Evolutionary conservation across 2,113 vertebrate genomes (phyloP).

Genomic region (Elephantulus edwardii): DNA sequence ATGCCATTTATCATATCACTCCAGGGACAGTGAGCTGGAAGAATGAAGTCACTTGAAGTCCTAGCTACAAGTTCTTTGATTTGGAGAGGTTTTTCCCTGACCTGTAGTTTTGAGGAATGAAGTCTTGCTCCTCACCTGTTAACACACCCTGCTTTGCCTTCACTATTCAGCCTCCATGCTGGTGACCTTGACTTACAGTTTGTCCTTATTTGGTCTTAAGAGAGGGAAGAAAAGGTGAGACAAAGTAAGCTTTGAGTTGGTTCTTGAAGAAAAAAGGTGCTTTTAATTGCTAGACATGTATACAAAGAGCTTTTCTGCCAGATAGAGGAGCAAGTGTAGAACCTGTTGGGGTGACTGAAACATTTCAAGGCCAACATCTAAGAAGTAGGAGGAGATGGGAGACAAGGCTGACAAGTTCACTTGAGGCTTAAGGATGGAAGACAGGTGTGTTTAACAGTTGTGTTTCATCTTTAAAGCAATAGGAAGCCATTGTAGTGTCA

Average conservation of each 20-base stretch:
- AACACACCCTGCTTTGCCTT: accelerated
- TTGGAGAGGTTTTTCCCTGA: too few relatives aligned
- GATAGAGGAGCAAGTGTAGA: background rate
- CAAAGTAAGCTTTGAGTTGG: background rate
- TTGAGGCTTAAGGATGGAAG: background rate
- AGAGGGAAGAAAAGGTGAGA: background rate
- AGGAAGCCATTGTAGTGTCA: background rate
- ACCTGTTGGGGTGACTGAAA: background rate
- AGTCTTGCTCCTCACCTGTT: background rate
- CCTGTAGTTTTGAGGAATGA: background rate
- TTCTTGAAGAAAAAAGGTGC: background rate
- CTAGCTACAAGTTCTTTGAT: background rate
- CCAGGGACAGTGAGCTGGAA: background rate
- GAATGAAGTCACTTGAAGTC: too few relatives aligned
- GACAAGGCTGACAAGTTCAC: background rate
- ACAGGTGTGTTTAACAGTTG: background rate
- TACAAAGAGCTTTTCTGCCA: background rate
- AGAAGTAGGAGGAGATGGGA: background rate
- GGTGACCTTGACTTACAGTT: background rate
- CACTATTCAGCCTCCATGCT: background rate
- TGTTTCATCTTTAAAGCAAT: background rate
- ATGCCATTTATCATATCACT: background rate
- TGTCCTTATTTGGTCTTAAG: background rate
- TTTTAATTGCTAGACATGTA: background rate
- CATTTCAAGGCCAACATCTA: background rate